Percentiles rank a stretch among this genome's conserved stretches.
These are phyloP conservation scores for Trachops cirrhosus DNA, from an alignment of 2,797 vertebrate species.

Conservation along the genomic window DNA sequence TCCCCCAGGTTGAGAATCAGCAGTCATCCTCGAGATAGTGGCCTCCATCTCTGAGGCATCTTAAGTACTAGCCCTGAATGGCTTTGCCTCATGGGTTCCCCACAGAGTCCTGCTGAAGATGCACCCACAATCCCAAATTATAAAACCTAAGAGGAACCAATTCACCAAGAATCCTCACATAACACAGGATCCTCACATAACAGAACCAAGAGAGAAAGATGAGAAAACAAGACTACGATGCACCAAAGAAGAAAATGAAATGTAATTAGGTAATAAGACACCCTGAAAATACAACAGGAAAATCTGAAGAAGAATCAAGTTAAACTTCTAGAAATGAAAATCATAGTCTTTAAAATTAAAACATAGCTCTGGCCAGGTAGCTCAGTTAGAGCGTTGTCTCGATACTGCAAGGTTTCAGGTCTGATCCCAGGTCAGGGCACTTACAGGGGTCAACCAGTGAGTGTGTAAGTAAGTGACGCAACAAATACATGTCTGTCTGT, in stretches of 20 bases:
- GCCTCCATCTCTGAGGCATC: not conserved
- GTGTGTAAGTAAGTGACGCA: not conserved
- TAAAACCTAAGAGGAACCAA: not conserved
- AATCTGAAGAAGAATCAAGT: not conserved
- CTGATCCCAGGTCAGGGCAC: not conserved
- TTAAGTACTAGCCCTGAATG: fast-evolving
- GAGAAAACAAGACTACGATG: not conserved
- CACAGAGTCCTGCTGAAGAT: not conserved
- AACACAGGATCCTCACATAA: not conserved
- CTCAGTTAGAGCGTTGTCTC: not conserved
- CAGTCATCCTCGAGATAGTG: no score
- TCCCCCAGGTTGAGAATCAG: not conserved
- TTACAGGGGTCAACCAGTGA: not conserved
- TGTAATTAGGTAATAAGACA: no score
- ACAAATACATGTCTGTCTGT: not conserved
- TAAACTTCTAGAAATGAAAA: not conserved
- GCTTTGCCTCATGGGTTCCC: not conserved
- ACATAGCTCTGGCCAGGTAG: not conserved
- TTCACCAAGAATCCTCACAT: no score
- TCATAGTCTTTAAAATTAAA: not conserved
- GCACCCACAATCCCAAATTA: not conserved
- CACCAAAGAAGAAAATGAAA: not conserved
- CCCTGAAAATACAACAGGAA: not conserved
- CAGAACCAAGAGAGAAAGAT: not conserved
- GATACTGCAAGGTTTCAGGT: not conserved